phyloP scores from a whole-genome alignment of 2,113 vertebrate genomes.

The Leuciscus idus region DNA sequence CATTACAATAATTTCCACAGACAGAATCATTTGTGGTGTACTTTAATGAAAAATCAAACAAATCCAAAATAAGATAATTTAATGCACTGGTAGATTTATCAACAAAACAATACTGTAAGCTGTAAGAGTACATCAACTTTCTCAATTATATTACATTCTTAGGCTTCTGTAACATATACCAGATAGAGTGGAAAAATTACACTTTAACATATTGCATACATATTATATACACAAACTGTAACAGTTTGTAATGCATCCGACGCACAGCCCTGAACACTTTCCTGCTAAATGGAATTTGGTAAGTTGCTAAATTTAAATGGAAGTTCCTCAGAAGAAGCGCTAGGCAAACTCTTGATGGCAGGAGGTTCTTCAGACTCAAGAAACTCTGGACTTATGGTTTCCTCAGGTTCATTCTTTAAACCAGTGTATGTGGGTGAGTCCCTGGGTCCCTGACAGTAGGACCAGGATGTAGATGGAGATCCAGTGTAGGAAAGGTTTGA shows the following conservation, averaged over 20 bases:
- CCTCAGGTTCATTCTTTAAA: constrained; percentile 76
- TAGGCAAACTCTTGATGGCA: constrained; percentile 67
- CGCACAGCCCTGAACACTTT: not conserved
- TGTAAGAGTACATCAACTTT: not conserved
- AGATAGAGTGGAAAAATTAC: not conserved
- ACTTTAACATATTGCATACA: not conserved
- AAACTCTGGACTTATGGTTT: constrained; percentile 70
- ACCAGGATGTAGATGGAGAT: constrained; percentile 48
- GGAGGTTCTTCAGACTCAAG: constrained; percentile 49
- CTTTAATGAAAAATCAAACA: not conserved
- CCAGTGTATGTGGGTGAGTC: not conserved
- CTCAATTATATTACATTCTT: not conserved
- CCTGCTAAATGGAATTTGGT: constrained; percentile 63
- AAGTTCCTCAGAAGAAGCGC: constrained; percentile 54
- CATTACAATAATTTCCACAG: not conserved
- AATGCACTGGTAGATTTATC: not conserved
- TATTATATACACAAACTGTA: not conserved
- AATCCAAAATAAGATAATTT: not conserved
- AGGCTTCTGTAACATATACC: not conserved
- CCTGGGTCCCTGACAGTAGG: constrained; percentile 11
- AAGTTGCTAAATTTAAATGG: constrained; percentile 67
- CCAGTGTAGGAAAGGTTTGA: constrained; percentile 19
- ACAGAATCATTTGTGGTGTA: not conserved
- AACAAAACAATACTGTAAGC: not conserved
- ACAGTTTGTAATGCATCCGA: not conserved